A percentile compares a stretch with the other conserved stretches of the same genome.
Evolutionary conservation across 2,797 vertebrate genomes (phyloP).

Genomic region (Diglossa cyanea): DNA sequence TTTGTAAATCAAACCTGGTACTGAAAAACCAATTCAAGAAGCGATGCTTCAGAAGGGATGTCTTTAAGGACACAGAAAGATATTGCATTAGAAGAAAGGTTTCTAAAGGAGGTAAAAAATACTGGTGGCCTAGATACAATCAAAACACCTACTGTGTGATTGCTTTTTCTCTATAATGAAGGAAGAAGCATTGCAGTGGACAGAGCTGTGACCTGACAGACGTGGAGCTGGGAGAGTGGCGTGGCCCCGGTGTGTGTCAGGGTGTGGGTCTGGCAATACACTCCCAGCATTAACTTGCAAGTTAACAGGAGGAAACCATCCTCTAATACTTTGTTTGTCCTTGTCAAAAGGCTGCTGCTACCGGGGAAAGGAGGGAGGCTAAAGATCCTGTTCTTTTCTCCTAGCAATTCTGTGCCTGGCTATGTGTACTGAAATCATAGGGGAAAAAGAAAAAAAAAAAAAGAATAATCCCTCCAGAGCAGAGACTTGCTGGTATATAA

Average conservation of each 20-base stretch:
- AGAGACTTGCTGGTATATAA: not conserved
- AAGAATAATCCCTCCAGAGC: not conserved
- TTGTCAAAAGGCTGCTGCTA: not conserved
- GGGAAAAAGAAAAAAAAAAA: not conserved
- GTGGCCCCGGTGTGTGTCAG: accelerated
- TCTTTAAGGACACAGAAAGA: not conserved
- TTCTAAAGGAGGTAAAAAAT: conserved; percentile 20
- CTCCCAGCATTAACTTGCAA: not conserved
- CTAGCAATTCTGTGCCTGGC: not conserved
- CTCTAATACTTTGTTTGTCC: not conserved
- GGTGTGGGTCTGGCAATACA: not conserved
- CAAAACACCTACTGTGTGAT: not conserved
- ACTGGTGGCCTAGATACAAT: conserved; percentile 15
- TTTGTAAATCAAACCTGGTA: conserved; percentile 20
- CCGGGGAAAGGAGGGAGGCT: not conserved
- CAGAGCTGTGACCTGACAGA: not conserved
- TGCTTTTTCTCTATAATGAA: not conserved
- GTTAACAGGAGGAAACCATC: not conserved
- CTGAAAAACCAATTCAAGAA: not conserved
- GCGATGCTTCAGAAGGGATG: not conserved
- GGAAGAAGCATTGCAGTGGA: not conserved
- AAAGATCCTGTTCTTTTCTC: not conserved
- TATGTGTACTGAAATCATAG: not conserved
- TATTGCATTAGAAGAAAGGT: not conserved
- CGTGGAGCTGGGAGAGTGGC: accelerated